Base-by-base conservation (phyloP, 2,888 invertebrate genomes). In the Hedychridium roseum region DNA sequence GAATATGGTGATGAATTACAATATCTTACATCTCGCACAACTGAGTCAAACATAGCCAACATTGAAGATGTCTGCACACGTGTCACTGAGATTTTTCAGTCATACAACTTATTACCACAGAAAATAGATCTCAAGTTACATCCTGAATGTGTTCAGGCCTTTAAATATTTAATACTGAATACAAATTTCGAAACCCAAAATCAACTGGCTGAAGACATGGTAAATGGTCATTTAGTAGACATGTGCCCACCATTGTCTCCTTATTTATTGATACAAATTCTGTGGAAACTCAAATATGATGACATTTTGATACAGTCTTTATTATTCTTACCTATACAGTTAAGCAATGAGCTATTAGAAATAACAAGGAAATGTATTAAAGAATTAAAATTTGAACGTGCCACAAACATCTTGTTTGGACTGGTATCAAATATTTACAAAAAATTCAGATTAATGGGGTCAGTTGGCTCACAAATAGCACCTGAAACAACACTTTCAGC, bases 161-260 rank as follows among this genome's bases (percentile, higher is more conserved):
- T 66, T 17, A 73, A 70, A 34, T 74, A 67, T 38, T 43, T 78
- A 6, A 16, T 73, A 5, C 54, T 76, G 1, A 78, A 78, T 18
- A 75, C 78, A 1, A 61, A 63, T 32, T 78, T 78, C 26, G 47
- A 57, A 2, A 60, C 57, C 4, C 71, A 72, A 37, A 63, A 68
- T n/a, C 39, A 60, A n/a, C 48, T 78, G 3, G 45, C 50, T 1
- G 71, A 77, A 34, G 76, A 78, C 36, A 37, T 60, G n/a, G 26
- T 42, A 0, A 59, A 57, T 39, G 73, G 72, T n/a, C 66, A 72
- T 40, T 50, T 77, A 16, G 74, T 73, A 0, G 69, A 72, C 28
- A 68, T 71, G 55, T 74, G 70, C 44, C 72, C 75, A 7, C 53
- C 71, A 9, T 28, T 77, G 6, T 76, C 78, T 2, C 67, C 71